phyloP scores from a whole-genome alignment of 2,113 vertebrate species.

The Lepus europaeus region DNA sequence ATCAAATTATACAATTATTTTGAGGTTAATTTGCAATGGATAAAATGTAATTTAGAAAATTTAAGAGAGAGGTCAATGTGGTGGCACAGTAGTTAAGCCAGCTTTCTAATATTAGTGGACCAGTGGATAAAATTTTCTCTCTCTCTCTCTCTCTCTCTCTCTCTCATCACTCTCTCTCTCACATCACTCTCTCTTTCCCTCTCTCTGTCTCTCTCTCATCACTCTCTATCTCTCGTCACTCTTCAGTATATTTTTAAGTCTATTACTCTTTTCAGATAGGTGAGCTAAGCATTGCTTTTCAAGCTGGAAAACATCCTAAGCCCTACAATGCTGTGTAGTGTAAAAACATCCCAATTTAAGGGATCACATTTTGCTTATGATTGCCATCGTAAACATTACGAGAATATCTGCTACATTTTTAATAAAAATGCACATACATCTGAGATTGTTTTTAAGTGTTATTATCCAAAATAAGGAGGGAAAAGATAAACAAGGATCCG shows the following conservation, averaged over 20 bases:
- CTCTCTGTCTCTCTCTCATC: too few relatives aligned
- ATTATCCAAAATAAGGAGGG: neutral
- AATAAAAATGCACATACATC: neutral
- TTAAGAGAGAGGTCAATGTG: neutral
- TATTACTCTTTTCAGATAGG: neutral
- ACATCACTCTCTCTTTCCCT: too few relatives aligned
- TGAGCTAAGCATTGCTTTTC: neutral
- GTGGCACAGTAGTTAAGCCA: too few relatives aligned
- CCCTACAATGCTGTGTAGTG: neutral
- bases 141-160: too few relatives aligned
- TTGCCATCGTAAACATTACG: neutral
- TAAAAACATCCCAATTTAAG: neutral
- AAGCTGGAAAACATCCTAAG: neutral
- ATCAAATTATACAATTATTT: neutral
- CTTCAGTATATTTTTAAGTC: neutral
- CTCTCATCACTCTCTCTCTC: too few relatives aligned
- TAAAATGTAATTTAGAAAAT: neutral
- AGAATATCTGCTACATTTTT: neutral
- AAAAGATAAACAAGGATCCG: neutral
- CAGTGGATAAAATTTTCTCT: too few relatives aligned
- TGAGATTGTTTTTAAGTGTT: neutral
- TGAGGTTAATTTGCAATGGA: neutral
- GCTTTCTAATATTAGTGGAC: too few relatives aligned
- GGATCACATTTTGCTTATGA: neutral
- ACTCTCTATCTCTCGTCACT: neutral